Evolutionary conservation across 2,888 invertebrate species (phyloP), one percentile per base, ranked within the genome.

Genomic region (Liposcelis brunnea): DNA sequence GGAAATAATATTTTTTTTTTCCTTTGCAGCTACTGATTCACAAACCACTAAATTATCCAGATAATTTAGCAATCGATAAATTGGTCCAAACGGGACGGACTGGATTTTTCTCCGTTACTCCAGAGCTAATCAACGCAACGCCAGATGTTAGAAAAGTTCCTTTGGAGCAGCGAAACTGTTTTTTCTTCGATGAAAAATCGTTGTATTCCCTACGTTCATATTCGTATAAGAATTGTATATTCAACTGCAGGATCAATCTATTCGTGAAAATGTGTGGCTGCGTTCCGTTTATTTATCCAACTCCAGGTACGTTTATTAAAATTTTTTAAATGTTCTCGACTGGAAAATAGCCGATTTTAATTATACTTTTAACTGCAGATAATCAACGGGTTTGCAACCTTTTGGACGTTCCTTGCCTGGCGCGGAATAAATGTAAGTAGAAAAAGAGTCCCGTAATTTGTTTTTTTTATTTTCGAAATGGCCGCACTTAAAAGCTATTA

Each of bases 321-420:
- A 26, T 26, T 26, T 26, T 26, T 26, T 26, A 26, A n/a, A n/a
- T n/a, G n/a, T n/a, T n/a, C n/a, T n/a, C n/a, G n/a, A n/a, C n/a
- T n/a, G n/a, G n/a, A n/a, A n/a, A n/a, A n/a, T n/a, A n/a, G n/a
- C n/a, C n/a, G n/a, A n/a, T n/a, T n/a, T n/a, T n/a, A n/a, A 10
- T 2, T 38, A 38, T 38, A 48, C 21, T 31, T 31, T 53, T 52
- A 15, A 31, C 47, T 45, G 45, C 61, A 68, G 68, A 56, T 21
- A 42, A 52, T 18, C 52, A 54, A 34, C 62, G 65, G 34, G 52
- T 58, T 10, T 75, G 74, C 53, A 63, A 68, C 54, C 66, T 73
- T 44, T 58, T 56, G 12, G 72, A 73, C 49, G 53, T 71, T 4
- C 58, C 62, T 2, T 75, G 75, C 49, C 51, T 73, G 45, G 58